Percentiles rank a stretch among this genome's conserved stretches.
Evolutionary conservation across 2,888 invertebrate genomes (phyloP).

Genomic region (Meteorus colon): DNA sequence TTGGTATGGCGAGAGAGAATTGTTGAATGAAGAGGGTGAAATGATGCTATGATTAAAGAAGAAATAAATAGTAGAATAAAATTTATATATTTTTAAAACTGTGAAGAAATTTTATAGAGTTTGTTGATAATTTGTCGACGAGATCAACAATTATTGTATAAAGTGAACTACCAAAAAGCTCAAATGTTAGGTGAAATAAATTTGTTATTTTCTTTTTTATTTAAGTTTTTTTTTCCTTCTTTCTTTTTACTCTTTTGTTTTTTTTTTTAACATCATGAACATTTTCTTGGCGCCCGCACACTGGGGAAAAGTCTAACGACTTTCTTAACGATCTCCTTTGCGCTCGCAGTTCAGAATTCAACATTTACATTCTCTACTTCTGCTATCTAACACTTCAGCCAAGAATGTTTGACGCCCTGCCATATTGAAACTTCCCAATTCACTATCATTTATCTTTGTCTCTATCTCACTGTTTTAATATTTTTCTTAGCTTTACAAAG

Average conservation of each 20-base stretch:
- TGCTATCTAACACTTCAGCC: conserved; percentile 17
- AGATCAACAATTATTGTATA: background rate
- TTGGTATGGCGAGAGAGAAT: background rate
- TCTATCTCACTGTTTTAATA: background rate
- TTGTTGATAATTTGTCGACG: background rate
- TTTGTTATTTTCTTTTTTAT: background rate
- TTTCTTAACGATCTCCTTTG: conserved; percentile 59
- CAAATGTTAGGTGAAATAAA: background rate
- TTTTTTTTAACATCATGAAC: conserved; percentile 12
- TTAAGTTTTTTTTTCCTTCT: background rate
- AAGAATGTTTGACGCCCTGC: conserved; percentile 47
- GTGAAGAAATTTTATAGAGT: background rate
- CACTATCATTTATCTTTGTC: background rate
- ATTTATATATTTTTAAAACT: background rate
- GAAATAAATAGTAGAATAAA: background rate
- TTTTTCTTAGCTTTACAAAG: no score
- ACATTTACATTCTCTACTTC: conserved; percentile 29
- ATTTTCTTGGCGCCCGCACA: background rate
- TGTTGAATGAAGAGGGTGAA: background rate
- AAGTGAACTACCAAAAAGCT: background rate
- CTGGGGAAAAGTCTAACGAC: conserved; percentile 55
- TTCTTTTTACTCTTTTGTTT: conserved; percentile 17
- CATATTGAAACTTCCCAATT: conserved; percentile 8
- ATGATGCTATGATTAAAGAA: background rate
- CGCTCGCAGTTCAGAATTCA: conserved; percentile 42